phyloP scores from a whole-genome alignment of 2,888 invertebrate species.

The Caenorhabditis parvicauda region DNA sequence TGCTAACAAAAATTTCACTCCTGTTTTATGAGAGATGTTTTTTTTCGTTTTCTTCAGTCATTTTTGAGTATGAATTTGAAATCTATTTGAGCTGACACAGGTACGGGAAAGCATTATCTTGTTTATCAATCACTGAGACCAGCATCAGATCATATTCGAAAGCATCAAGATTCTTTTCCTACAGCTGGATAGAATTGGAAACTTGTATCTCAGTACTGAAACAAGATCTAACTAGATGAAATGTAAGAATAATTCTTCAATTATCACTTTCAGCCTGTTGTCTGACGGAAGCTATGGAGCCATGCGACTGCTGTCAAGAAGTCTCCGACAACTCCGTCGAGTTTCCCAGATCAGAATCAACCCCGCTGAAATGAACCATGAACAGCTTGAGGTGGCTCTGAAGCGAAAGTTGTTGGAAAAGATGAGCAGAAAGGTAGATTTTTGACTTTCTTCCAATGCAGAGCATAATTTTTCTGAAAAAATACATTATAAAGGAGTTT shows the following conservation, averaged over 20 bases:
- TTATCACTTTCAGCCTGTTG: no score
- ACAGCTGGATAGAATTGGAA: no score
- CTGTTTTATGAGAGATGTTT: no score
- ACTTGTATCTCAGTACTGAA: no score
- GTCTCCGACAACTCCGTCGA: constrained; percentile 17
- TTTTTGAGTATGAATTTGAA: no score
- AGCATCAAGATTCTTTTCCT: no score
- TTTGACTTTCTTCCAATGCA: background rate
- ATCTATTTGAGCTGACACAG: no score
- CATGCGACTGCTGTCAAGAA: constrained; percentile 7
- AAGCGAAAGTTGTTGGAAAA: constrained; percentile 60
- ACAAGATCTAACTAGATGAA: background rate
- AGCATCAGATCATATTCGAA: no score
- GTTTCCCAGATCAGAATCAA: constrained; percentile 58
- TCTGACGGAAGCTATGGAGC: constrained; percentile 17
- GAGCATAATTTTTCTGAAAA: no score
- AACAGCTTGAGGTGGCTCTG: constrained; percentile 51
- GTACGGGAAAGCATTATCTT: no score
- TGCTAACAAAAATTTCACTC: no score
- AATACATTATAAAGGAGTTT: background rate
- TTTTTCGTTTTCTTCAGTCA: no score
- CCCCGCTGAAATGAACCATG: constrained; percentile 50
- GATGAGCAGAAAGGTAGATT: constrained; percentile 50
- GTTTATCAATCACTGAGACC: constrained; percentile 14
- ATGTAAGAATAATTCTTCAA: constrained; percentile 15